phyloP scores from a whole-genome alignment of 2,797 vertebrate species.

The Odontamblyopus rebecca region DNA sequence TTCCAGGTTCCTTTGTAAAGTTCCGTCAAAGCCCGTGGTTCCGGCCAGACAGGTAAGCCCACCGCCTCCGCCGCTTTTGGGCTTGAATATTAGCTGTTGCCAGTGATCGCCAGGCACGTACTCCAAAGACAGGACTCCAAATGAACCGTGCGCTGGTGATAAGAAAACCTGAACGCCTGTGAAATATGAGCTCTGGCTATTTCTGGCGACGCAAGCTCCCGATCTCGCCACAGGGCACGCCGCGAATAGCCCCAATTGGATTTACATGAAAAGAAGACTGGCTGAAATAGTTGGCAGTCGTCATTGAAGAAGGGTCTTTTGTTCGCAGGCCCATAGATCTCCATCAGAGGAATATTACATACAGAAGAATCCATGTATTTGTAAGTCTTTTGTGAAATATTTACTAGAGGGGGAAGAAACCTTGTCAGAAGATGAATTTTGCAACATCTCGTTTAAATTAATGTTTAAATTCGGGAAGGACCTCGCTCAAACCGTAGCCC shows the following conservation, averaged over 20 bases:
- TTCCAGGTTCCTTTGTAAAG: too few species aligned
- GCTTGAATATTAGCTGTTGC: constrained; percentile 71
- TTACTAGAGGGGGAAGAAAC: constrained; percentile 36
- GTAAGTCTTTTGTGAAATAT: constrained; percentile 69
- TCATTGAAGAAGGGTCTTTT: constrained; percentile 81
- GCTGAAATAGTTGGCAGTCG: constrained; percentile 78
- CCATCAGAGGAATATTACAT: constrained; percentile 59
- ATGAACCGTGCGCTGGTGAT: constrained; percentile 72
- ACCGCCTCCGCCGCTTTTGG: too few species aligned
- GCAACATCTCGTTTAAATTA: constrained; percentile 45
- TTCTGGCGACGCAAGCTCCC: constrained; percentile 80
- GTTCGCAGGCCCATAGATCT: constrained; percentile 77
- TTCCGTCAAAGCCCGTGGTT: too few species aligned
- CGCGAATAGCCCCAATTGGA: constrained; percentile 82
- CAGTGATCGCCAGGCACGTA: constrained; percentile 72
- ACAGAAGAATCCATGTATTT: constrained; percentile 68
- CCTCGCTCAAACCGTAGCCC: constrained; percentile 12
- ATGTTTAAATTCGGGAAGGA: constrained; percentile 33
- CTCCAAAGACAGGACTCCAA: constrained; percentile 77
- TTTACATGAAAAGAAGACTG: constrained; percentile 79
- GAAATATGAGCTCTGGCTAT: constrained; percentile 86
- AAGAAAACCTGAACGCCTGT: constrained; percentile 82
- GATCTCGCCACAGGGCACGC: constrained; percentile 83
- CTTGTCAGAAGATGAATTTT: constrained; percentile 52
- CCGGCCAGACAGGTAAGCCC: too few species aligned